Percentiles rank a stretch among this genome's conserved stretches.
Evolutionary conservation across 2,888 invertebrate genomes (phyloP).

Genomic region (Eulithis testata): DNA sequence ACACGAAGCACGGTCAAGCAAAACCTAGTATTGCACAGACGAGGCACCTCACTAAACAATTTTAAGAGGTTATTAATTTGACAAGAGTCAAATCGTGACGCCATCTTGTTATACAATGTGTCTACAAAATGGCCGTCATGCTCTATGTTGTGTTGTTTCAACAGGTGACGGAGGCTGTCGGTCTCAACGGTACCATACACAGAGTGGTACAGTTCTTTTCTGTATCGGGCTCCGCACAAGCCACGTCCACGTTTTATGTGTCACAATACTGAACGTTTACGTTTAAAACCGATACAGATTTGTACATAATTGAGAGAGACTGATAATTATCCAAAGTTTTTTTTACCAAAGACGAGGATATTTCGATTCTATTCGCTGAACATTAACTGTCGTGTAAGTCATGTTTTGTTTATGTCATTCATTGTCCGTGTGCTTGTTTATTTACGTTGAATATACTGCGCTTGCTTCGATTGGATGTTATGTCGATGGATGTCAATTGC

Average conservation of each 20-base stretch:
- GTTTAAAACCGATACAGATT: slow-evolving; percentile 61
- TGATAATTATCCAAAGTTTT: slow-evolving; percentile 80
- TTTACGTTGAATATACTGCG: slow-evolving; percentile 66
- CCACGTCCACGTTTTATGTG: slow-evolving; percentile 87
- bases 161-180: slow-evolving; percentile 86
- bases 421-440: slow-evolving; percentile 82
- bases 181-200: slow-evolving; percentile 86
- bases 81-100: slow-evolving; percentile 40
- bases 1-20: slow-evolving; percentile 62
- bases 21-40: slow-evolving; percentile 57
- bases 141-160: slow-evolving; percentile 81
- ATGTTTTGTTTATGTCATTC: slow-evolving; percentile 83
- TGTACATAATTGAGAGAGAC: slow-evolving; percentile 82
- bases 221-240: slow-evolving; percentile 85
- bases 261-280: slow-evolving; percentile 82
- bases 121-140: slow-evolving; percentile 68
- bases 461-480: slow-evolving; percentile 74
- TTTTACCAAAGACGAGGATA: slow-evolving; percentile 73
- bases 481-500: slow-evolving; percentile 42
- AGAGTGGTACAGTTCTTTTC: slow-evolving; percentile 87
- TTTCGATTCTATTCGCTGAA: slow-evolving; percentile 75
- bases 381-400: slow-evolving; percentile 82
- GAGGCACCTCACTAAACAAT: slow-evolving; percentile 52
- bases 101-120: slow-evolving; percentile 48
- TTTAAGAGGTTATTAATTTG: slow-evolving; percentile 41